A percentile compares a stretch with the other conserved stretches of the same genome.
These are phyloP conservation scores for Temnothorax longispinosus DNA, from an alignment of 1,140 invertebrate genomes.

Conservation along the genomic window DNA sequence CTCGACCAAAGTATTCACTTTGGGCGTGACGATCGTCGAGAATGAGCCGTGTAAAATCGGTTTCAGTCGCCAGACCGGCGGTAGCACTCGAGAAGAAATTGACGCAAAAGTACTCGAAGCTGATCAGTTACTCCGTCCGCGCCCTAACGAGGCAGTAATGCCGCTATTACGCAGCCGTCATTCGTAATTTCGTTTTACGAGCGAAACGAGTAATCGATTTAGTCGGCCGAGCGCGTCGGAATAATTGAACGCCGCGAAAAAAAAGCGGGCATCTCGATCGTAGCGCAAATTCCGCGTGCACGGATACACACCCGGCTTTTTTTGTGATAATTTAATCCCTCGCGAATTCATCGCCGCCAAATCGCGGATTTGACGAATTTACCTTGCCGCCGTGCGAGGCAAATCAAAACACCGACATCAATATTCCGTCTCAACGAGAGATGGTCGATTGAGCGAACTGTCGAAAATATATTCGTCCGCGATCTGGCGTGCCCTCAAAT, in stretches of 20 bases:
- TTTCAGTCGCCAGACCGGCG: neutral
- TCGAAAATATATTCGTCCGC: slow-evolving; percentile 23
- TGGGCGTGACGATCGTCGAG: neutral
- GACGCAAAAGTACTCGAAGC: slow-evolving; percentile 9
- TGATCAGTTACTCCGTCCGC: slow-evolving; percentile 38
- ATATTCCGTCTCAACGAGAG: slow-evolving; percentile 47
- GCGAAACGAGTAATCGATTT: slow-evolving; percentile 62
- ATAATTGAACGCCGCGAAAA: slow-evolving; percentile 50
- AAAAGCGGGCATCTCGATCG: slow-evolving; percentile 31
- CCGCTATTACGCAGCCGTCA: slow-evolving; percentile 38
- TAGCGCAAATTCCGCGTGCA: slow-evolving; percentile 33
- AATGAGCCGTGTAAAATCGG: slow-evolving; percentile 8
- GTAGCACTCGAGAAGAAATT: slow-evolving; percentile 30
- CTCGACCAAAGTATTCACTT: neutral
- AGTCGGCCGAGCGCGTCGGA: slow-evolving; percentile 44
- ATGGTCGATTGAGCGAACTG: slow-evolving; percentile 37
- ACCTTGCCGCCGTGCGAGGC: slow-evolving; percentile 30
- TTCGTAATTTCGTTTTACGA: slow-evolving; percentile 57
- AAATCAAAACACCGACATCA: slow-evolving; percentile 51
- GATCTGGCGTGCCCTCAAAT: slow-evolving; percentile 13
- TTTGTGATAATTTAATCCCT: slow-evolving; percentile 54
- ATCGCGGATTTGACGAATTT: slow-evolving; percentile 57
- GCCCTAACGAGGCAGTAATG: slow-evolving; percentile 53
- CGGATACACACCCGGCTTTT: slow-evolving; percentile 23
- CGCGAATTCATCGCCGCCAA: slow-evolving; percentile 48